A percentile compares a stretch with the other conserved stretches of the same genome.
Evolutionary conservation across 2,113 vertebrate species (phyloP).

Genomic region (Aphelocoma coerulescens): DNA sequence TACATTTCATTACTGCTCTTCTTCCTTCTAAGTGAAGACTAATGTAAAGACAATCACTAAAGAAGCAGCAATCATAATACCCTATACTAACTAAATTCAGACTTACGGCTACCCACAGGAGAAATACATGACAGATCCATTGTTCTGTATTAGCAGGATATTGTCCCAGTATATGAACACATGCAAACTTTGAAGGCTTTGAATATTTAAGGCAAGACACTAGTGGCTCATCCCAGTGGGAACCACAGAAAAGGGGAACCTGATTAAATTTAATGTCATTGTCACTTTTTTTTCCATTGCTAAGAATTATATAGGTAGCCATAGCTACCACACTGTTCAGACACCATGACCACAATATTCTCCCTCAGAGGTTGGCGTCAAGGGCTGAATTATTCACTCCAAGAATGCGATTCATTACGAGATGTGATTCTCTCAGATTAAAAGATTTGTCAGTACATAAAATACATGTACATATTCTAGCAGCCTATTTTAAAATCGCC

Average conservation of each 20-base stretch:
- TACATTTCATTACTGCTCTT: slow-evolving; percentile 56
- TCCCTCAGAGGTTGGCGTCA: slow-evolving; percentile 82
- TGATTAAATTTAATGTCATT: slow-evolving; percentile 99
- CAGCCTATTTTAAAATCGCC: background rate
- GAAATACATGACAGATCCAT: slow-evolving; percentile 83
- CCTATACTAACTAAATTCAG: slow-evolving; percentile 69
- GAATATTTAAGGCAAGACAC: slow-evolving; percentile 84
- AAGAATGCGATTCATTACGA: slow-evolving; percentile 80
- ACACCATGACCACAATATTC: slow-evolving; percentile 92
- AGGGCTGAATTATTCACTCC: slow-evolving; percentile 81
- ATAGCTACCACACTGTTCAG: slow-evolving; percentile 89
- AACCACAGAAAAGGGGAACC: slow-evolving; percentile 91
- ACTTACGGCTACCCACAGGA: slow-evolving; percentile 72
- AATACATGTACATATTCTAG: slow-evolving; percentile 38
- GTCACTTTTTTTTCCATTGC: slow-evolving; percentile 88
- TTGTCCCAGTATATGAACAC: slow-evolving; percentile 79
- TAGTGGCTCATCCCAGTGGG: slow-evolving; percentile 88
- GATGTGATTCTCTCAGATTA: slow-evolving; percentile 70
- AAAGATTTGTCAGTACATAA: slow-evolving; percentile 71
- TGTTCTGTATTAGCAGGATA: slow-evolving; percentile 82
- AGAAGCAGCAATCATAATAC: slow-evolving; percentile 67
- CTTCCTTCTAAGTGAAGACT: slow-evolving; percentile 67
- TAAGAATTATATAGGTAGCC: slow-evolving; percentile 96
- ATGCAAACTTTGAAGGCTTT: slow-evolving; percentile 81
- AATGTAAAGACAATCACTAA: slow-evolving; percentile 67